Percentiles rank a stretch among this genome's conserved stretches.
phyloP scores from a whole-genome alignment of 2,888 invertebrate genomes.

The Euproctis similis region DNA sequence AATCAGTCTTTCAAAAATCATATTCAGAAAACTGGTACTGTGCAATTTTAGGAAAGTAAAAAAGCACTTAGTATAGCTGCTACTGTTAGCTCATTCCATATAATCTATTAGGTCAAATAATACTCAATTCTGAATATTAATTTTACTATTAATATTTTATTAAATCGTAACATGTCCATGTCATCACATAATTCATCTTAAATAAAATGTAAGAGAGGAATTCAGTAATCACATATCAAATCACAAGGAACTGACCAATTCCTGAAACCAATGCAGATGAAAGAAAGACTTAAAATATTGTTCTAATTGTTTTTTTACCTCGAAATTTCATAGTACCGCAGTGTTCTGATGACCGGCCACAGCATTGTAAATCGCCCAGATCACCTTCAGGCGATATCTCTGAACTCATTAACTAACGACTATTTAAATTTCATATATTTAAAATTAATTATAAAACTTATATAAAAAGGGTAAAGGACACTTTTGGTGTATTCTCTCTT shows the following conservation, averaged over 20 bases:
- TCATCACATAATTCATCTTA: no score
- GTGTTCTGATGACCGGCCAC: constrained; percentile 7
- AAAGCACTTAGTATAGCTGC: background rate
- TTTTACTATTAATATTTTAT: no score
- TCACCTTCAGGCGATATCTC: constrained; percentile 10
- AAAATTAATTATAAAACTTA: constrained; percentile 35
- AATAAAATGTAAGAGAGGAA: no score
- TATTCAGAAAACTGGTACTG: background rate
- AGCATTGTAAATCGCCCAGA: constrained; percentile 12
- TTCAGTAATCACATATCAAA: no score
- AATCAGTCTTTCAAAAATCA: constrained; percentile 24
- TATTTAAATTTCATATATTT: constrained; percentile 33
- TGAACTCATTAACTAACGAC: constrained; percentile 22
- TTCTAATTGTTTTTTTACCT: background rate
- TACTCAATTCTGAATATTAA: no score
- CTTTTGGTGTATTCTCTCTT: constrained; percentile 17
- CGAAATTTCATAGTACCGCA: constrained; percentile 4
- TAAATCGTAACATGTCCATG: no score
- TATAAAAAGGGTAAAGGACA: constrained; percentile 23
- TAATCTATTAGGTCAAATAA: no score
- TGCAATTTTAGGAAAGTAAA: background rate
- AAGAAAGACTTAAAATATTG: background rate
- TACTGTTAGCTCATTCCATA: no score
- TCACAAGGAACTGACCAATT: no score
- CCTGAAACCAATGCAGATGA: no score